Base-by-base conservation (phyloP, 1,140 invertebrate species). In the Zaprionus taronus region DNA sequence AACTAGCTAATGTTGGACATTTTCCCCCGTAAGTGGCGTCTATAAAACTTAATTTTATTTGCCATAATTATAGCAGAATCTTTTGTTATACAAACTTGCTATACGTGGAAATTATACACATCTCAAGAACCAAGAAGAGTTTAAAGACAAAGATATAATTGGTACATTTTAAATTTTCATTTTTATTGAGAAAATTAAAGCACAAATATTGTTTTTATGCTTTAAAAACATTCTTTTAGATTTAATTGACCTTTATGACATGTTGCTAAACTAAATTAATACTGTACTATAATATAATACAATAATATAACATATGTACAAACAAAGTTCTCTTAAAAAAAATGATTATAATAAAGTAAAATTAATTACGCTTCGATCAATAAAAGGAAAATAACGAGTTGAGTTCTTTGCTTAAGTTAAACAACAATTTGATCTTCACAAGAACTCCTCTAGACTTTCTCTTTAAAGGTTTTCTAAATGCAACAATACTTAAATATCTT, bases 41-140 rank as follows among this genome's bases (percentile, higher is more conserved):
- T 60, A 68, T 73, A 68, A 36, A 68, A 68, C 55, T 68, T 61
- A 31, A 73, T 68, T 73, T 68, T 61, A 73, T 68, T 73, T 60
- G 57, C 14, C 36, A 61, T 61, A 57, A 73, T 73, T 73, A 68
- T 36, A 73, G 15, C 22, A 5, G 5, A 47, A 22, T 28, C 14
- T 26, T 41, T 41, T 26, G 11, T 22, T 55, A 55, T 14, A 55
- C 15, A 55, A 24, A 55, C 47, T 51, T 51, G 20, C 47, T 12
- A 14, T 41, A 47, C 20, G 1, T 51, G 9, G 20, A 12, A 47
- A 51, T 51, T 24, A 56, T 56, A 31, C 53, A 56, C 6, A 56
- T n/a, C 22, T 11, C 51, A 26, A 44, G 41, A 31, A 26, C 20
- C 38, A 41, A 14, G 11, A 0, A 38, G 4, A 41, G 5, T 41